A percentile compares a stretch with the other conserved stretches of the same genome.
Conservation (phyloP, 2,888 invertebrate genomes). For the Diaphora mendica region DNA sequence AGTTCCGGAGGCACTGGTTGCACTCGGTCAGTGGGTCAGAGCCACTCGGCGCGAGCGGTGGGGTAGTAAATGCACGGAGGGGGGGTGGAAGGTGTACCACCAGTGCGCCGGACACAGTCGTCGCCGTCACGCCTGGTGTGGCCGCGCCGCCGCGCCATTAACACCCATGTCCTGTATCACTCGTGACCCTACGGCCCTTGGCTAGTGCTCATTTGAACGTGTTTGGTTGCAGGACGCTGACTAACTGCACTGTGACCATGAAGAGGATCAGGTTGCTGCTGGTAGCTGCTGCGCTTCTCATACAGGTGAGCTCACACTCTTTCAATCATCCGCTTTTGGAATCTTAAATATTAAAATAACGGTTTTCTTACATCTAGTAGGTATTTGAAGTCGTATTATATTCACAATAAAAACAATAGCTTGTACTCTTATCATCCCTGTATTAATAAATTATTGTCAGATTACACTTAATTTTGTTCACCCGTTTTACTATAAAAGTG, state of each 20-base stretch:
- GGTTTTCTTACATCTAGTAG: background rate
- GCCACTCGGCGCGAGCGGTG: constrained; percentile 57
- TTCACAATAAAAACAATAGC: too few species aligned
- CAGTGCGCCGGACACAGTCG: constrained; percentile 53
- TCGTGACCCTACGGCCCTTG: constrained; percentile 59
- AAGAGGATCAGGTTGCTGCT: constrained; percentile 83
- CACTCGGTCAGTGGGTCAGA: constrained; percentile 85
- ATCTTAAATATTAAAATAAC: background rate
- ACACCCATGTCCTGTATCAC: constrained; percentile 64
- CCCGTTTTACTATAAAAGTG: background rate
- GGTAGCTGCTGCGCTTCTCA: constrained; percentile 79
- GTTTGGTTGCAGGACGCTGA: constrained; percentile 81
- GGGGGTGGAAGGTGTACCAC: constrained; percentile 25
- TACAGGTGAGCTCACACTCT: constrained; percentile 70
- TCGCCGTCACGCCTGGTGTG: constrained; percentile 64
- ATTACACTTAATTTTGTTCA: background rate
- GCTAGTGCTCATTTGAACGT: constrained; percentile 73
- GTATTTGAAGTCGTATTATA: too few species aligned
- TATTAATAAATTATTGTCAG: background rate
- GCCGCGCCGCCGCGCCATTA: constrained; percentile 62
- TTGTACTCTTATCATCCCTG: too few species aligned
- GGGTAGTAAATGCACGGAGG: constrained; percentile 23
- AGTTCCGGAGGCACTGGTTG: constrained; percentile 79
- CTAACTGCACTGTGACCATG: constrained; percentile 81
- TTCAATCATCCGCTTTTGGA: background rate